Percentiles rank a stretch among this genome's conserved stretches.
Evolutionary conservation across 1,140 invertebrate genomes (phyloP).

Genomic region (Heliconius nattereri): DNA sequence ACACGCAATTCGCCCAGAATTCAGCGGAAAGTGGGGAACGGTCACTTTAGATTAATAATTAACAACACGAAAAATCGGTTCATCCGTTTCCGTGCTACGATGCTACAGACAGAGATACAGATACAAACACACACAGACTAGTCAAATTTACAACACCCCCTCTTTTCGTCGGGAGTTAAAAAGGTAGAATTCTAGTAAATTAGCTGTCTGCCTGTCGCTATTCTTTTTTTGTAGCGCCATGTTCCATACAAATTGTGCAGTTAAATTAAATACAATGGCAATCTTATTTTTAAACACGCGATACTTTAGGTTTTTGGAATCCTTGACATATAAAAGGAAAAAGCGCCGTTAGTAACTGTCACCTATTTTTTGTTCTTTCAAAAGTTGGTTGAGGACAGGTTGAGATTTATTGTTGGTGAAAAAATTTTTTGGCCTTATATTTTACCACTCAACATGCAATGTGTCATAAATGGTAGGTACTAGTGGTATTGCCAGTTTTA

Average conservation of each 20-base stretch:
- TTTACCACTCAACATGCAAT: background rate
- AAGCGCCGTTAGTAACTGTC: constrained; percentile 4
- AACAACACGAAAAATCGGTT: too few relatives aligned
- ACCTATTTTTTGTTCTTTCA: constrained; percentile 11
- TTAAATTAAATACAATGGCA: constrained; percentile 15
- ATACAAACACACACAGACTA: too few relatives aligned
- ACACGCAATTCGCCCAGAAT: too few relatives aligned
- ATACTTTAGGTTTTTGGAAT: background rate
- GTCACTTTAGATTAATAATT: too few relatives aligned
- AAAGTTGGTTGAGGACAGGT: background rate
- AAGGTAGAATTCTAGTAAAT: constrained; percentile 27
- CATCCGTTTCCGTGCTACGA: too few relatives aligned
- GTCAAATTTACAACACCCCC: too few relatives aligned
- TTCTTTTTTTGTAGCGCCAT: constrained; percentile 18
- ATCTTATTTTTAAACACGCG: constrained; percentile 16
- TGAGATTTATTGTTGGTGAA: background rate
- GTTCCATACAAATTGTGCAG: constrained; percentile 13
- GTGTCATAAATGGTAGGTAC: background rate
- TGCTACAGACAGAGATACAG: too few relatives aligned
- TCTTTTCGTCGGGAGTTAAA: background rate
- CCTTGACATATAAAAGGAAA: constrained; percentile 5
- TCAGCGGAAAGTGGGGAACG: too few relatives aligned
- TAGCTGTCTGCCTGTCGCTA: constrained; percentile 32
- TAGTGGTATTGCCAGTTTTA: background rate
- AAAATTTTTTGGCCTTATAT: background rate